These are phyloP conservation scores for Hypsopygia costalis DNA, from an alignment of 2,888 invertebrate species.

Conservation along the genomic window DNA sequence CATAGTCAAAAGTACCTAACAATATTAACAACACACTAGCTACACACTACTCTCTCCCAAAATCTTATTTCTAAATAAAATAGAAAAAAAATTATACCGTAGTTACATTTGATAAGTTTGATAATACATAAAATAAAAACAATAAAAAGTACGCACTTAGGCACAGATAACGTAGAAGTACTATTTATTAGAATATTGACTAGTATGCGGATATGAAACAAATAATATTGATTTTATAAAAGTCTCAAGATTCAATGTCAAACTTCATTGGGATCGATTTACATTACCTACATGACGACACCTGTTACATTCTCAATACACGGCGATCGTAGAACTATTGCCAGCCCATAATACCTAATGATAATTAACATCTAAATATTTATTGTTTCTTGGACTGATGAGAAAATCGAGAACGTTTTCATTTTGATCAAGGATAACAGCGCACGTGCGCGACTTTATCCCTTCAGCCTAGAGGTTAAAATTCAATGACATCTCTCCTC, in stretches of 20 bases:
- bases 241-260: slow-evolving; percentile 44
- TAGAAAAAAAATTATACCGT: too few species aligned
- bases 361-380: slow-evolving; percentile 32
- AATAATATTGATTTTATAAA: slow-evolving; percentile 40
- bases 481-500: slow-evolving; percentile 43
- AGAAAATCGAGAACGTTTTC: slow-evolving; percentile 42
- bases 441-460: slow-evolving; percentile 66
- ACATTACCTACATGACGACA: slow-evolving; percentile 49
- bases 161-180: slow-evolving; percentile 3
- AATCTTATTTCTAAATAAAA: too few species aligned
- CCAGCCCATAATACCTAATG: slow-evolving; percentile 17
- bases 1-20: too few species aligned
- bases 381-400: slow-evolving; percentile 33
- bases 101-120: too few species aligned
- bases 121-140: too few species aligned
- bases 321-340: slow-evolving; percentile 18
- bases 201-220: slow-evolving; percentile 18
- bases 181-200: slow-evolving; percentile 13
- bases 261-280: slow-evolving; percentile 27
- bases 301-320: slow-evolving; percentile 57
- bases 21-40: too few species aligned
- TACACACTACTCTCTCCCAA: too few species aligned
- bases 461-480: slow-evolving; percentile 58
- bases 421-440: slow-evolving; percentile 46
- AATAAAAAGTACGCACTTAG: too few species aligned